Base-by-base conservation (phyloP, 2,888 invertebrate genomes). In the Noctuana brunneofusca region DNA sequence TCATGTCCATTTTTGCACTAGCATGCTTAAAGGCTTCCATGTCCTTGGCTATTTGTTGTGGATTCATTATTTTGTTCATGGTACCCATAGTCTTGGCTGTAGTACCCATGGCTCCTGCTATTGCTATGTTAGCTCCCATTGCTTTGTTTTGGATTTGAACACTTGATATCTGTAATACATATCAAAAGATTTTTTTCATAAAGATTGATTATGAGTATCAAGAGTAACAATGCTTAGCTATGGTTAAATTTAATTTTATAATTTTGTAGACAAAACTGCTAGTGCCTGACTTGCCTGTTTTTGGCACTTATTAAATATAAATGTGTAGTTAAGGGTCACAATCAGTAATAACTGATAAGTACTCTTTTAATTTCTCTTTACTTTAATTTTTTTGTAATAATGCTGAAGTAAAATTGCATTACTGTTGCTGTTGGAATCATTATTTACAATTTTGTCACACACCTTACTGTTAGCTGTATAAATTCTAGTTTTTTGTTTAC, bases 1-100 rank as follows among this genome's bases (percentile, higher is more conserved):
- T 96, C 97, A 98, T 97, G 72, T 96, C 97, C 96, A 98, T 97
- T 80, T 96, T 97, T 82, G 95, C 95, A 72, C 95, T 95, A 35
- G 96, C 97, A 75, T 94, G 94, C 75, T 95, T 94, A 87, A 98
- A 98, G 9, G 96, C 95, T 74, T 95, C 94, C 92, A 98, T 94
- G 67, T 95, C 96, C 69, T 95, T 95, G 1, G 96, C 95, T 11
- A 98, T 93, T 74, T 96, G 95, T 80, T 96, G 95, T 0, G 97
- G 97, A 70, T 96, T 96, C 94, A 97, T 94, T 1, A 96, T 89
- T 76, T 95, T 95, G 81, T 98, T 98, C 94, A 98, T 97, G 70
- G 93, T 93, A 8, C 94, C 94, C 97, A 98, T 97, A 0, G 97
- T 96, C 88, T 96, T 95, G 0, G 97, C 95, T 0, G 98, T 97